Base-by-base conservation (phyloP, 2,797 vertebrate genomes). In the Heterohyrax brucei region DNA sequence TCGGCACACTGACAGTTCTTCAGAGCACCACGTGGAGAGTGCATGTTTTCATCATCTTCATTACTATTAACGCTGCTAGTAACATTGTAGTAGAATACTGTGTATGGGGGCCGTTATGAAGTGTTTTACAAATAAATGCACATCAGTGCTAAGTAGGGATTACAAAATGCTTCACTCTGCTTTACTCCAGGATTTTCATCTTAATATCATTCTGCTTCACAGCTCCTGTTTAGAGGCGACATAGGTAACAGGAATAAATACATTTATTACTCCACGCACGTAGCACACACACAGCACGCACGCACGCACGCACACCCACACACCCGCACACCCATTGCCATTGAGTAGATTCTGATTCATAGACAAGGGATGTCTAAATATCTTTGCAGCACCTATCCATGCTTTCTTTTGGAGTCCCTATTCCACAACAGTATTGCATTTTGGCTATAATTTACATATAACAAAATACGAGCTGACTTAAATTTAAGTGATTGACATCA, bases 391-490 rank as follows among this genome's bases (percentile, higher is more conserved):
- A 10, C 13, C 39, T 50, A 50, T 16, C 21, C 12, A 19, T 13
- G 5, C 33, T n/a, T 75, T 44, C 2, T 62, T 44, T 66, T 56
- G 50, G 64, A 53, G 44, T 50, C 26, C 50, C 70, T 18, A 48
- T 10, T 61, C 44, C 22, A 59, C 7, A 83, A 59, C 7, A 83
- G 59, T 7, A 33, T 22, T 33, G 28, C 39, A 84, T 83, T 76
- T 61, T 89, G 77, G 70, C 66, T 84, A 10, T 59, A 83, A 82
- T 89, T 79, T 62, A 77, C 10, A 8, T 75, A 18, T 68, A 92
- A 79, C 56, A 92, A 84, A 90, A 70, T 87, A 87, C 22, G 44
- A 94, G 13, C 61, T 64, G 75, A 81, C 30, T 79, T 92, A 62
- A 44, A 95, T 33, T 64, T 59, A 26, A 85, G 33, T 72, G n/a